These are phyloP conservation scores for Diphyllodes magnificus DNA, from an alignment of 2,113 vertebrate genomes.

Conservation along the genomic window DNA sequence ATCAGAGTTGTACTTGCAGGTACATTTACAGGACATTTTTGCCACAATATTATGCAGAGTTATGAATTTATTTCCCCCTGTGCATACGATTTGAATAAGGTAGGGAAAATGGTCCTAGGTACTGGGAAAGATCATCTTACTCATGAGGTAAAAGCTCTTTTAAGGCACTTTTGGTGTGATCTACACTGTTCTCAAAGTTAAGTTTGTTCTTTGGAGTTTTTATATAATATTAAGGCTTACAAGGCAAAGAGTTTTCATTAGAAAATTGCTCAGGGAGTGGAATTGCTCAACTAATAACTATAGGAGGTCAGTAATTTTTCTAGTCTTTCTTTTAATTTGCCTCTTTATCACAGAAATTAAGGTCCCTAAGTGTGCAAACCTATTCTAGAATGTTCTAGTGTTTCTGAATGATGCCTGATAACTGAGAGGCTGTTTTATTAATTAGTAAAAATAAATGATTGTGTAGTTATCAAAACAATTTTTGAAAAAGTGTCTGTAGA, in stretches of 20 bases:
- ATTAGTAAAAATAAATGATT: neutral
- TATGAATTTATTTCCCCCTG: constrained; percentile 6
- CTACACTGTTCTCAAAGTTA: neutral
- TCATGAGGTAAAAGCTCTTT: neutral
- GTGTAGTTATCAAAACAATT: neutral
- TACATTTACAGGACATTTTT: constrained; percentile 28
- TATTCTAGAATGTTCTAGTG: neutral
- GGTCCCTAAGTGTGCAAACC: neutral
- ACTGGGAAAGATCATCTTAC: neutral
- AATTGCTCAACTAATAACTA: neutral
- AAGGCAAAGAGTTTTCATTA: neutral
- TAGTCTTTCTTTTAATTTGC: neutral
- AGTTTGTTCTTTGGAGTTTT: neutral
- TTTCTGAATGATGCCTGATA: neutral
- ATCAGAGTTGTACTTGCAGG: neutral
- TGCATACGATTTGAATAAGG: neutral
- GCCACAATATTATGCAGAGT: constrained; percentile 34
- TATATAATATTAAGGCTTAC: neutral
- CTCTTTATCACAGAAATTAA: neutral
- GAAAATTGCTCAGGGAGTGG: neutral
- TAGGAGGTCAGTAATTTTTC: neutral
- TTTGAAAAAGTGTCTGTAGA: neutral
- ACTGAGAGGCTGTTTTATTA: neutral
- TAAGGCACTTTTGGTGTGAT: neutral
- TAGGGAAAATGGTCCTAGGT: neutral